A percentile compares a stretch with the other conserved stretches of the same genome.
These are phyloP conservation scores for Monodelphis domestica DNA, from an alignment of 2,797 vertebrate species.

Conservation along the genomic window DNA sequence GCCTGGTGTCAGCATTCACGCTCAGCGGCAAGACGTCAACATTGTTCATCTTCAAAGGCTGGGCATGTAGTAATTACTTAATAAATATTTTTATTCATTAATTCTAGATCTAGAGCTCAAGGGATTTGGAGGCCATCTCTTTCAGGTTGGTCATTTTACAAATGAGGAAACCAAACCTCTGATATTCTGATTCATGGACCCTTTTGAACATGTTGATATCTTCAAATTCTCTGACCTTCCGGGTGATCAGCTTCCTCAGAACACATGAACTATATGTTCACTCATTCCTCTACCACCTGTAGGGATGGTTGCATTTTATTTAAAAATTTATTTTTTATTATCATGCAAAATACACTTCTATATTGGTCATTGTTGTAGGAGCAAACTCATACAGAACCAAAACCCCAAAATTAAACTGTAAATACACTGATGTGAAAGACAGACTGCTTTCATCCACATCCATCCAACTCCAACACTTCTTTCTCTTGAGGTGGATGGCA, in stretches of 20 bases:
- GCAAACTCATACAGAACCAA: too few relatives aligned
- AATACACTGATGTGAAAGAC: too few relatives aligned
- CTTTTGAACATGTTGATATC: neutral
- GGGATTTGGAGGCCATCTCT: neutral
- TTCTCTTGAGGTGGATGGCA: too few relatives aligned
- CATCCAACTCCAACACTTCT: too few relatives aligned
- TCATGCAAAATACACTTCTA: too few relatives aligned
- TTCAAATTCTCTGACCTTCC: neutral
- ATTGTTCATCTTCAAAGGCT: too few relatives aligned
- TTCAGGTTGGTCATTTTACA: neutral
- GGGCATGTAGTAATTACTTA: neutral
- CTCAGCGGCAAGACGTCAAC: too few relatives aligned
- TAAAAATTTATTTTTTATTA: too few relatives aligned
- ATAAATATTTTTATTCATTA: neutral
- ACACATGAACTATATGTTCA: neutral
- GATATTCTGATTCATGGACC: neutral
- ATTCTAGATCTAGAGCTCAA: neutral
- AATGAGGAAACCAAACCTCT: neutral
- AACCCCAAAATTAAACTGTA: too few relatives aligned
- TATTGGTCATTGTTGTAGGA: too few relatives aligned
- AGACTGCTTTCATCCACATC: too few relatives aligned
- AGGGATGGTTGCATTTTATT: neutral
- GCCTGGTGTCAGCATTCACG: too few relatives aligned
- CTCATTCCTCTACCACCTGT: neutral
- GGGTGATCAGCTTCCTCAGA: neutral